Percentiles rank a stretch among this genome's conserved stretches.
Evolutionary conservation across 2,888 invertebrate genomes (phyloP).

Genomic region (Villa cingulata): DNA sequence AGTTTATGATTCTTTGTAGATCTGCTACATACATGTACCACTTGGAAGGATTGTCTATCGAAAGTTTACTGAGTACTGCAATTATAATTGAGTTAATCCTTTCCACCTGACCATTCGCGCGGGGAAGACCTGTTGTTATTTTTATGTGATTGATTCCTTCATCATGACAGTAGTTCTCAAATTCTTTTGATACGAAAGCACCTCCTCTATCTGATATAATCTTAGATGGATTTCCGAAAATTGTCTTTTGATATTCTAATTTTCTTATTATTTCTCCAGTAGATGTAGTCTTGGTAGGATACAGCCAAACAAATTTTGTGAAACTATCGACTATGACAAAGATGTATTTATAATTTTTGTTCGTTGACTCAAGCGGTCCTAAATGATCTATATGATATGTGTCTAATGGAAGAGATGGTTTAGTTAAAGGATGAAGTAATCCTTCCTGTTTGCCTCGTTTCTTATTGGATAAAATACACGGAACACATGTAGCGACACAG

Average conservation of each 20-base stretch:
- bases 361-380: constrained; percentile 24
- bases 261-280: constrained; percentile 4
- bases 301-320: constrained; percentile 22
- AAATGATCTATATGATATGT: constrained; percentile 10
- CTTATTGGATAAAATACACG: background rate
- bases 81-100: constrained; percentile 8
- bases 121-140: constrained; percentile 1
- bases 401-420: constrained; percentile 15
- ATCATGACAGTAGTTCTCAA: constrained; percentile 20
- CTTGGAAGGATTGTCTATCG: background rate
- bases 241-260: constrained; percentile 3
- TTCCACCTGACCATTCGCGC: constrained; percentile 9
- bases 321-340: constrained; percentile 8
- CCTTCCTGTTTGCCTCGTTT: background rate
- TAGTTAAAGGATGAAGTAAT: background rate
- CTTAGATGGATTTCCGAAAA: constrained; percentile 4
- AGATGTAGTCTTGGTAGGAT: constrained; percentile 3
- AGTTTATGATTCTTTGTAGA: background rate
- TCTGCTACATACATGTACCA: background rate
- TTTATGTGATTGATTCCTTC: constrained; percentile 10
- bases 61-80: constrained; percentile 7
- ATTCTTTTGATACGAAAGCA: constrained; percentile 25
- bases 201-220: constrained; percentile 20
- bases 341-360: constrained; percentile 17
- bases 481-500: background rate